A percentile compares a stretch with the other conserved stretches of the same genome.
phyloP scores from a whole-genome alignment of 2,888 invertebrate species.

The Ditylenchus weischeri region DNA sequence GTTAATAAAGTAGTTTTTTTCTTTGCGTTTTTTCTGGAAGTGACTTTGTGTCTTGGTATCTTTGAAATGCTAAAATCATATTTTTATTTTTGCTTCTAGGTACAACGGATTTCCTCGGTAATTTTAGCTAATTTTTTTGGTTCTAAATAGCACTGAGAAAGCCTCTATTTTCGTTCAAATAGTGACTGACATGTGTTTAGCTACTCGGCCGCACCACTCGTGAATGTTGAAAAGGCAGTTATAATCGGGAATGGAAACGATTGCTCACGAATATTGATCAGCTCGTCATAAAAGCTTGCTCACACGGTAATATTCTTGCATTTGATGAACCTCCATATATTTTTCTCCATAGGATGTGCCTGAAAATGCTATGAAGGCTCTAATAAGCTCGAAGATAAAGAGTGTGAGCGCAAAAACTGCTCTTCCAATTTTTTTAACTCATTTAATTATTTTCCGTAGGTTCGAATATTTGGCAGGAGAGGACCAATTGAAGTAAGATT shows the following conservation, averaged over 20 bases:
- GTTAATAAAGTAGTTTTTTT: no score
- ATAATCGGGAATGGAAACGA: slow-evolving; percentile 81
- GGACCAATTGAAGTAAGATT: slow-evolving; percentile 81
- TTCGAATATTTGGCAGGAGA: slow-evolving; percentile 82
- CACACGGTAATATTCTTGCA: slow-evolving; percentile 66
- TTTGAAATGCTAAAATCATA: no score
- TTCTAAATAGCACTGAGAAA: slow-evolving; percentile 35
- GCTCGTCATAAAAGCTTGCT: slow-evolving; percentile 76
- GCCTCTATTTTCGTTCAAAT: background rate
- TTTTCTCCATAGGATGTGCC: slow-evolving; percentile 41
- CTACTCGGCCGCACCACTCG: slow-evolving; percentile 26
- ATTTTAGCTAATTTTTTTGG: slow-evolving; percentile 28
- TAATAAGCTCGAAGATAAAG: slow-evolving; percentile 75
- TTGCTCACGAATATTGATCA: slow-evolving; percentile 64
- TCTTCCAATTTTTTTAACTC: no score
- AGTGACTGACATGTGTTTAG: background rate
- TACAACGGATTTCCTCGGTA: slow-evolving; percentile 37
- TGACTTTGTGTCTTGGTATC: slow-evolving; percentile 92
- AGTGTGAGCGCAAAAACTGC: slow-evolving; percentile 60
- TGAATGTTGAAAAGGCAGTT: slow-evolving; percentile 41
- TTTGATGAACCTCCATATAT: no score
- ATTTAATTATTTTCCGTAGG: no score
- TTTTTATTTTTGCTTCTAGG: slow-evolving; percentile 25
- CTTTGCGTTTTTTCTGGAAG: slow-evolving; percentile 38
- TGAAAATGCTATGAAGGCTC: slow-evolving; percentile 65